Conservation (phyloP, 2,797 vertebrate genomes). For the Masticophis lateralis region DNA sequence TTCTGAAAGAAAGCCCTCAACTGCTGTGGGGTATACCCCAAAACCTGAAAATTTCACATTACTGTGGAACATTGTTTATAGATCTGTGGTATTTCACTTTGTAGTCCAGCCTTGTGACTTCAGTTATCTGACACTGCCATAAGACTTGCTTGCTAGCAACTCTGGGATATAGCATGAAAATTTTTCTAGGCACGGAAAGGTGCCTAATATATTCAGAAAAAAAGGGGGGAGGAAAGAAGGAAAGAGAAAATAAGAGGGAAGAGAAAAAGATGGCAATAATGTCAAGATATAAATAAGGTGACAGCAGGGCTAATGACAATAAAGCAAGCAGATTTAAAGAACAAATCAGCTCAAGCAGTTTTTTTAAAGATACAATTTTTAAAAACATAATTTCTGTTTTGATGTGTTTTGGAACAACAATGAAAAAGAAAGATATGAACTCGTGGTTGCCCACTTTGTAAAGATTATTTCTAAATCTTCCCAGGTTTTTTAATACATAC, state of each 20-base stretch:
- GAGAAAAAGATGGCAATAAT: constrained; percentile 29
- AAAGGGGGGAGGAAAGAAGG: not conserved
- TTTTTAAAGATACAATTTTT: no score
- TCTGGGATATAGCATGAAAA: constrained; percentile 61
- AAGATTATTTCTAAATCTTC: no score
- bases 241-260: not conserved
- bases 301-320: not conserved
- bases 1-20: constrained; percentile 39
- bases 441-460: not conserved
- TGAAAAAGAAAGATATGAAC: not conserved
- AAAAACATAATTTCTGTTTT: not conserved
- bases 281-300: not conserved
- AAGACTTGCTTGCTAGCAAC: constrained; percentile 74
- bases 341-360: no score
- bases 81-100: constrained; percentile 78
- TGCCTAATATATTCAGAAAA: constrained; percentile 26
- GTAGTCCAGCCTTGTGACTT: constrained; percentile 66
- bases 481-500: no score
- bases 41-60: constrained; percentile 75
- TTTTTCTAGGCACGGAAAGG: constrained; percentile 59
- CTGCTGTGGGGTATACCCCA: constrained; percentile 53
- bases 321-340: not conserved
- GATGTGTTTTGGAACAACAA: not conserved
- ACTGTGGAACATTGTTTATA: constrained; percentile 70
- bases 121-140: constrained; percentile 72